Evolutionary conservation across 2,888 invertebrate species (phyloP), one percentile per base, ranked within the genome.

Genomic region (Drosophila kanekoi): DNA sequence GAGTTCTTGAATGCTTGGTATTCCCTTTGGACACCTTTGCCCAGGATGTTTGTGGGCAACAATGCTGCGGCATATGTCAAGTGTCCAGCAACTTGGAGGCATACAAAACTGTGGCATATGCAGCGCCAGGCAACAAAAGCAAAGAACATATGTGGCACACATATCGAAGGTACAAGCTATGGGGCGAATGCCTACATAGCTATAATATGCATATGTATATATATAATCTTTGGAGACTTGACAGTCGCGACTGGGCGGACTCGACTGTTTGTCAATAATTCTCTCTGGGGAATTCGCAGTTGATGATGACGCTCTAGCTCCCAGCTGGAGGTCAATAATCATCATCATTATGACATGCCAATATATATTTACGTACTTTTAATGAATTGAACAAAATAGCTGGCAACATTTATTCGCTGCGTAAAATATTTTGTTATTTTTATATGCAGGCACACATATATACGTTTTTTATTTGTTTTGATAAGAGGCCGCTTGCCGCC

Each of bases 41-140:
- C 8, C 8, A 28, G 2, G 28, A 28, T 28, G 40, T 52, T 52
- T 18, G 35, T 41, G 23, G 40, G 33, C 6, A 37, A 41, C 48
- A 69, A 41, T 54, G 37, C 32, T 40, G 52, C 43, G 45, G 49
- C 59, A 69, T 73, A 53, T 74, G 75, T 63, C 75, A 53, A 64
- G 52, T 69, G 49, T 32, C n/a, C 35, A 40, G 20, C 44, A 20
- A 13, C 41, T 41, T 40, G 37, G 28, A 44, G 32, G 47, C 61
- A 45, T 38, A 9, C 35, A 33, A 16, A 61, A 47, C 38, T 28
- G 45, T 51, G 43, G 20, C 47, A 61, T 58, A 49, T 65, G 68
- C 53, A 40, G 43, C 41, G 23, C 18, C n/a, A 28, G 11, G 37
- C 14, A 11, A 20, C 28, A 23, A 37, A 53, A 51, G 37, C 32